Base-by-base conservation (phyloP, 2,113 vertebrate species). In the Cinclus mexicanus region DNA sequence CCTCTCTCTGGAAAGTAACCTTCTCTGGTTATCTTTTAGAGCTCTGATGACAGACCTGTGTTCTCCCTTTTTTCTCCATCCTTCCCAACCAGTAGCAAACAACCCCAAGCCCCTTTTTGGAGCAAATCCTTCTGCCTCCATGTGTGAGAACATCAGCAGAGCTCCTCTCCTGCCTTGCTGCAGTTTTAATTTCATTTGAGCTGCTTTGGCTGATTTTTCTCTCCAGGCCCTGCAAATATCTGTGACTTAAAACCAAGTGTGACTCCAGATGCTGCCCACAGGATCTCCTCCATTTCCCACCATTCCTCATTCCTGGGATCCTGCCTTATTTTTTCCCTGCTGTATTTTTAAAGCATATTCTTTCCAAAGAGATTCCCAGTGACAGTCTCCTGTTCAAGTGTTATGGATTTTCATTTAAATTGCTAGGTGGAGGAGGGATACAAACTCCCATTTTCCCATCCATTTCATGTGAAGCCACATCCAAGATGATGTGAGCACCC, bases 351-450 rank as follows among this genome's bases (percentile, higher is more conserved):
- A 91, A 90, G 57, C 3, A 1, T 39, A 37, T 53, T 91, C 60
- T 84, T 84, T 57, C 83, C 77, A 85, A 85, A 94, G 42, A 89
- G 80, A 85, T 61, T 61, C 61, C 78, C 72, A 61, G 4, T 59
- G 67, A 65, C 61, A 93, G 39, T 35, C 87, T 87, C 41, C 81
- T 47, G 57, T 29, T 69, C n/a, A 26, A 84, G 74, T 42, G 85
- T 46, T 83, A 39, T 28, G 70, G 84, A 55, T 91, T 94, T 91
- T 82, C 65, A 91, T 93, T 83, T 83, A 24, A 94, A 95, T 87
- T 91, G 77, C 37, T 35, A 26, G 75, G 70, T 93, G 93, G 89
- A 91, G 90, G 95, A 96, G 95, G 89, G 90, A 79, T 82, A 87
- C 49, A 87, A 94, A 77, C 55, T 65, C 74, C 70, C 67, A 63